phyloP scores from a whole-genome alignment of 2,113 vertebrate species.

The Sinosuthora webbiana region DNA sequence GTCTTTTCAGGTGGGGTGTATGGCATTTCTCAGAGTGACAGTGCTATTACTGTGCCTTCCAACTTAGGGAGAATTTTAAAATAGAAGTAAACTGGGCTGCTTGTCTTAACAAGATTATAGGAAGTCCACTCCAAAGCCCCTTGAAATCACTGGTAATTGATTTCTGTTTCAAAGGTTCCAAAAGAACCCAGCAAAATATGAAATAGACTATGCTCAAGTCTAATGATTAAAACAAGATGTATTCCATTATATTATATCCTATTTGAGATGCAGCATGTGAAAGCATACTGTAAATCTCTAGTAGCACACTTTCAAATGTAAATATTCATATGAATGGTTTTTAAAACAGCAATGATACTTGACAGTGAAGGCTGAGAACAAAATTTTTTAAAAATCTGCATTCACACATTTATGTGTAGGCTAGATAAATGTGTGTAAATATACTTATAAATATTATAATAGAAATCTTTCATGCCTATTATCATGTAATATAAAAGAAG shows the following conservation, averaged over 20 bases:
- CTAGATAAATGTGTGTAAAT: constrained; percentile 11
- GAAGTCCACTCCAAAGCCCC: background rate
- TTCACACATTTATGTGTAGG: background rate
- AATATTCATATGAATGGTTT: background rate
- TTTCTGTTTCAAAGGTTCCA: background rate
- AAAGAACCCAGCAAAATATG: background rate
- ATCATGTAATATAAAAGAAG: background rate
- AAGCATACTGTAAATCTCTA: background rate
- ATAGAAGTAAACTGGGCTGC: background rate
- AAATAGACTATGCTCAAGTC: background rate
- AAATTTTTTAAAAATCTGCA: background rate
- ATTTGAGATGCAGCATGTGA: background rate
- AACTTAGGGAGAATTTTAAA: background rate
- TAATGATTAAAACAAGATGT: background rate
- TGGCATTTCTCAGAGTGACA: background rate
- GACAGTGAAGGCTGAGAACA: background rate
- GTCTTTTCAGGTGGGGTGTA: background rate
- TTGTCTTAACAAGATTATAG: background rate
- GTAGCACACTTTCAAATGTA: background rate
- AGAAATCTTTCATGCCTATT: background rate
- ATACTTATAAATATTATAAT: background rate
- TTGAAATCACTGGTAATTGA: background rate
- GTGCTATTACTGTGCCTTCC: background rate
- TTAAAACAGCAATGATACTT: background rate
- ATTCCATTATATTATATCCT: background rate